Conservation (phyloP, 1,140 invertebrate genomes). For the Drosophila takahashii region DNA sequence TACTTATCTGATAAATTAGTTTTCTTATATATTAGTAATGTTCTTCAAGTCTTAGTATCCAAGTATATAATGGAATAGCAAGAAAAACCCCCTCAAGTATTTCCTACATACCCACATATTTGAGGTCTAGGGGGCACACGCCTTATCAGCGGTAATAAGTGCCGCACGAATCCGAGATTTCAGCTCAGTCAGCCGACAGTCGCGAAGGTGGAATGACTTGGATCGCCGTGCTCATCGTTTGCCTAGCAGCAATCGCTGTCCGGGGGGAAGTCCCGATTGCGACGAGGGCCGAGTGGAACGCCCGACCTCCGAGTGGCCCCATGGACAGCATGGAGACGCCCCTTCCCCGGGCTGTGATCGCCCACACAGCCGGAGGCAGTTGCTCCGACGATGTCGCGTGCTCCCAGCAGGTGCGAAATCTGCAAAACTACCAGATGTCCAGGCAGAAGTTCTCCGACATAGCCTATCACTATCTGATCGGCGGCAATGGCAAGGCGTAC, state of each 20-base stretch:
- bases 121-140: constrained; percentile 11
- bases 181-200: constrained; percentile 38
- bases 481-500: constrained; percentile 88
- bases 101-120: not conserved
- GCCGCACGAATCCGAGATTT: constrained; percentile 5
- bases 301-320: constrained; percentile 85
- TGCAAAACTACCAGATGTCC: constrained; percentile 86
- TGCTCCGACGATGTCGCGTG: constrained; percentile 85
- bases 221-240: constrained; percentile 5
- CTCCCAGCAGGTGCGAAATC: constrained; percentile 84
- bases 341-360: constrained; percentile 85
- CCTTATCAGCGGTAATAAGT: constrained; percentile 63
- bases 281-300: constrained; percentile 86
- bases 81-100: constrained; percentile 40
- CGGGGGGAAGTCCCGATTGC: constrained; percentile 55
- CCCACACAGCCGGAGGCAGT: constrained; percentile 85
- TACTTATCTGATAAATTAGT: too few relatives aligned
- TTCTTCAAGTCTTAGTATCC: too few relatives aligned
- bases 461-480: constrained; percentile 88
- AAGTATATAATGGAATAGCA: not conserved
- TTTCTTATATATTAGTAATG: too few relatives aligned
- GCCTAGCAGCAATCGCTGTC: constrained; percentile 19
- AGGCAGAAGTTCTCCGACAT: constrained; percentile 85
- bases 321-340: constrained; percentile 84
- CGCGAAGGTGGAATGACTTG: constrained; percentile 40